Base-by-base conservation (phyloP, 2,888 invertebrate genomes). In the Candidula unifasciata region DNA sequence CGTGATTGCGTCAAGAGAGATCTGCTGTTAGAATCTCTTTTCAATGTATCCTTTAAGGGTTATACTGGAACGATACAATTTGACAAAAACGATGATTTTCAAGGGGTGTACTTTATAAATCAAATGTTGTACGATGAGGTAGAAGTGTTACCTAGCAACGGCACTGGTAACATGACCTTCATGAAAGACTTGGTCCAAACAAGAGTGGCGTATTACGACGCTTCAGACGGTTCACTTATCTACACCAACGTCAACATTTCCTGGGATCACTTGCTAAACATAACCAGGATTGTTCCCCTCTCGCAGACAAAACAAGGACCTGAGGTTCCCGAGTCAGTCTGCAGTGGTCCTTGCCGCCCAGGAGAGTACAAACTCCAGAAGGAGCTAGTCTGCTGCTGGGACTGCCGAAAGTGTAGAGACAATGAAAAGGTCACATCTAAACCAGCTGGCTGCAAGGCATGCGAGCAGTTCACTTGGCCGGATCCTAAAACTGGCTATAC, bases 341-440 rank as follows among this genome's bases (percentile, higher is more conserved):
- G 90, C 85, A 87, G 88, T 71, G 74, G 85, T 18, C 82, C 85
- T 35, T 90, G 90, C 74, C 44, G 66, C 18, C 21, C 73, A 35
- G 88, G 88, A 0, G 84, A 89, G 74, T 87, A 87, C 73, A 84
- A 86, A 0, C 85, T 88, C n/a, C 86, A 80, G 71, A 86, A 83
- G 78, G 87, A 86, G 44, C 69, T 85, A 18, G 35, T 64, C 3
- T 89, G 89, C 60, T 89, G 89, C 85, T 89, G 89, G 89, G 80
- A 86, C n/a, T 89, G 89, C 66, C 69, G 73, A 13, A 27, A 66
- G 0, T 89, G 89, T 71, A 54, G 87, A 21, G 78, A 79, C 18
- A 89, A 89, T 71, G 89, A 89, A 73, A 76, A 54, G 2, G 54
- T 88, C 6, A 60, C 69, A 37, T 16, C 60, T 8, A 84, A 85